Evolutionary conservation across 2,113 vertebrate genomes (phyloP).

Genomic region (Lanius ludovicianus): DNA sequence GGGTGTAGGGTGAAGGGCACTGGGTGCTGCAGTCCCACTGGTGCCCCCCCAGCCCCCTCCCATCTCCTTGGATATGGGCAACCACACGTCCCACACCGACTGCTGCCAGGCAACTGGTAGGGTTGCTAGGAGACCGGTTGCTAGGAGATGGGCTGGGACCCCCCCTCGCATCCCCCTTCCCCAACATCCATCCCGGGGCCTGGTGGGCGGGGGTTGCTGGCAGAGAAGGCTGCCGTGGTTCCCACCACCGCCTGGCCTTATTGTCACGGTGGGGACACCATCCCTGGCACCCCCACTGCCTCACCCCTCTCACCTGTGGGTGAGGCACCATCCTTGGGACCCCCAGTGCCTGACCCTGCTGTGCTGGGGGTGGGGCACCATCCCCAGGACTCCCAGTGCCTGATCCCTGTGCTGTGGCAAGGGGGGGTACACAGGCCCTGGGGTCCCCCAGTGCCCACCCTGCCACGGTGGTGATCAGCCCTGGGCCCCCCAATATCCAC

Average conservation of each 20-base stretch:
- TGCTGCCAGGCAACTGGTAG: background rate
- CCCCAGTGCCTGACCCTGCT: background rate
- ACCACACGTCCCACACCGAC: background rate
- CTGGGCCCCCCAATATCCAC: rapidly evolving
- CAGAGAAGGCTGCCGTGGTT: background rate
- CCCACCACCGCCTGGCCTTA: background rate
- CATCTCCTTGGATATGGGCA: background rate
- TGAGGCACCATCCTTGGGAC: background rate
- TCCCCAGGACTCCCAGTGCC: background rate
- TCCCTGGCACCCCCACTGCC: rapidly evolving
- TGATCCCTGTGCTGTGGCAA: background rate
- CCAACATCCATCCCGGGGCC: background rate
- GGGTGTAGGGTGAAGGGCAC: background rate
- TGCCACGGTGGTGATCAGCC: background rate
- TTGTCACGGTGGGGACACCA: background rate
- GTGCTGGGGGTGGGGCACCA: too few species aligned
- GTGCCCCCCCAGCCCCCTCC: background rate
- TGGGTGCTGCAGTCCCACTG: background rate
- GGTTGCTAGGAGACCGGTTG: background rate
- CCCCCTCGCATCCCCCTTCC: background rate
- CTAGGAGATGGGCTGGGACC: background rate
- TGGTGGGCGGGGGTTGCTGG: rapidly evolving
- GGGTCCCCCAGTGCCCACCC: background rate
- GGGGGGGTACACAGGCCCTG: background rate
- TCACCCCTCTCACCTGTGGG: rapidly evolving